Evolutionary conservation across 2,797 vertebrate species (phyloP), one percentile per base, ranked within the genome.

Genomic region (Cichlasoma orientale): DNA sequence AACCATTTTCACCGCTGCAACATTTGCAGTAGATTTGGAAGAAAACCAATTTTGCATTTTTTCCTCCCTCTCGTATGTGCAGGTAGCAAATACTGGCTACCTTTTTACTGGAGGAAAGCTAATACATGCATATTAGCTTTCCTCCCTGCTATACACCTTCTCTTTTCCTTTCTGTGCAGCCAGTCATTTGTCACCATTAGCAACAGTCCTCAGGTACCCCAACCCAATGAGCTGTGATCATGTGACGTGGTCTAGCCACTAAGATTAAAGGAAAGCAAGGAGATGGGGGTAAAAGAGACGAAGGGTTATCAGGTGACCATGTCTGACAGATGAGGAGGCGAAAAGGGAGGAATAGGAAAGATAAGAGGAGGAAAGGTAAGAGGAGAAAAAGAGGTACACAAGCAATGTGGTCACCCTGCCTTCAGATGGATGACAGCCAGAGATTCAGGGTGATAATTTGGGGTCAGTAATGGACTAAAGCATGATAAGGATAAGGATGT

Each of bases 141-240:
- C 38, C 72, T 69, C 68, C 70, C 77, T 53, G 52, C 54, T 88
- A 25, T 63, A 74, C 47, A 81, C 72, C 74, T 77, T 50, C 78
- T 79, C 79, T 80, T 80, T 80, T 84, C 86, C 82, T 87, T 77
- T 77, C 68, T 52, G 56, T 79, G 80, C 78, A 78, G 75, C 80
- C 78, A 79, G 85, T 93, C 87, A 87, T 94, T 95, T 93, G 93
- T 95, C 92, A 92, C 93, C 91, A 94, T 95, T 94, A 94, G 94
- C 93, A 94, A 95, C 92, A n/a, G 86, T 90, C 88, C 76, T 87
- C 90, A 92, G 91, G 90, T 93, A 90, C 74, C 83, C 76, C 61
- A 72, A 80, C 78, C 90, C 86, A 83, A 68, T 77, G 82, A 86
- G 73, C 88, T 36, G 59, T 41, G 79, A 71, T 92, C 92, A 94